phyloP scores from a whole-genome alignment of 2,113 vertebrate genomes.

The Anas platyrhynchos region DNA sequence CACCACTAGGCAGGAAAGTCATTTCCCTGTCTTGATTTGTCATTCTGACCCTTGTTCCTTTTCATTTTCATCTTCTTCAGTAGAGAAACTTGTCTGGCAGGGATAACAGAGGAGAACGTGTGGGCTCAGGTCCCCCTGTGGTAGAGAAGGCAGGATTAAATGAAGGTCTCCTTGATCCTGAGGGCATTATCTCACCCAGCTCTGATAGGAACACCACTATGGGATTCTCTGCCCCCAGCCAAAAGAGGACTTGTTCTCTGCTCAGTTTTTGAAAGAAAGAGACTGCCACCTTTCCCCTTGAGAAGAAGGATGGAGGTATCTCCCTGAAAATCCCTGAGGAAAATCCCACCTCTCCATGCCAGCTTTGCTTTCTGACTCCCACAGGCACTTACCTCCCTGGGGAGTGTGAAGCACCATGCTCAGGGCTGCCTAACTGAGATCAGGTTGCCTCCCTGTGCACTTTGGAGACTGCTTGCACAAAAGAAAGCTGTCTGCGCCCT shows the following conservation, averaged over 20 bases:
- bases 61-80: background rate
- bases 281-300: background rate
- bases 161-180: fast-evolving
- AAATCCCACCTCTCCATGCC: background rate
- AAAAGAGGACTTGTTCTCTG: background rate
- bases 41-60: background rate
- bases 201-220: background rate
- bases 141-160: background rate
- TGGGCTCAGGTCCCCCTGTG: background rate
- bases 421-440: background rate
- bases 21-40: background rate
- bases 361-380: background rate
- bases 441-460: fast-evolving
- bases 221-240: background rate
- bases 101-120: background rate
- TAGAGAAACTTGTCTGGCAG: background rate
- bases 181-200: background rate
- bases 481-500: background rate
- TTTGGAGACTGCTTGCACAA: background rate
- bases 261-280: background rate
- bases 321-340: background rate
- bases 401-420: background rate
- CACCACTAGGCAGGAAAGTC: background rate
- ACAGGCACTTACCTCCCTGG: background rate
- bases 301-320: background rate